Percentiles rank a stretch among this genome's conserved stretches.
phyloP scores from a whole-genome alignment of 2,888 invertebrate genomes.

The Pristionchus arcanus region DNA sequence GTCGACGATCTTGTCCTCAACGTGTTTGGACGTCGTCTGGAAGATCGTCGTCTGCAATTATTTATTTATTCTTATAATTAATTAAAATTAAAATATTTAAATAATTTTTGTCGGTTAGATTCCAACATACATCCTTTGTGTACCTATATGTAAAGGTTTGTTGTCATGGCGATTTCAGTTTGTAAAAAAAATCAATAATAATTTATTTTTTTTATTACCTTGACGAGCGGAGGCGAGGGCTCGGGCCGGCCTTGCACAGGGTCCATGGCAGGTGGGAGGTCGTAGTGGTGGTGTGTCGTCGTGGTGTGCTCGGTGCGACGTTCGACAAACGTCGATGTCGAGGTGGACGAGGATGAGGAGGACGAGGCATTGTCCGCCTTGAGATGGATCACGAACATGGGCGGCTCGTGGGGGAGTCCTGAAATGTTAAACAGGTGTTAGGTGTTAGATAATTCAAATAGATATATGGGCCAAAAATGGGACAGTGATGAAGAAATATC shows the following conservation, averaged over 20 bases:
- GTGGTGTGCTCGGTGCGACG: conserved; percentile 32
- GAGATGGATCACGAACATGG: conserved; percentile 49
- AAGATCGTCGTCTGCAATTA: conserved; percentile 44
- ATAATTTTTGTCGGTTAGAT: neutral
- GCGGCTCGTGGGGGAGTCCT: conserved; percentile 52
- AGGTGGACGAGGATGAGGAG: conserved; percentile 20
- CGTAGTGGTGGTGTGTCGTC: conserved; percentile 38
- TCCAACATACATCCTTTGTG: no score
- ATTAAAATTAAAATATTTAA: neutral
- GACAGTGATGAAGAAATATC: no score
- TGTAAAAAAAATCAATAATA: no score
- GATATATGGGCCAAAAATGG: no score
- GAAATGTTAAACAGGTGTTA: no score
- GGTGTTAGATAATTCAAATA: no score
- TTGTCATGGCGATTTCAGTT: no score
- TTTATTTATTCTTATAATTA: neutral
- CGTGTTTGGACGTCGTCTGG: conserved; percentile 42
- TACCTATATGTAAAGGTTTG: no score
- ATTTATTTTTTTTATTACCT: neutral
- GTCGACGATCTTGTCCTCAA: conserved; percentile 50
- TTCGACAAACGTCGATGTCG: conserved; percentile 44
- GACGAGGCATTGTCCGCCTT: conserved; percentile 52
- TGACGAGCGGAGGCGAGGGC: conserved; percentile 6
- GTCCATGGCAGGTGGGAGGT: conserved; percentile 35
- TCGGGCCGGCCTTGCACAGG: conserved; percentile 40